phyloP scores from a whole-genome alignment of 2,797 vertebrate genomes.

The Triplophysa yarkandensis region DNA sequence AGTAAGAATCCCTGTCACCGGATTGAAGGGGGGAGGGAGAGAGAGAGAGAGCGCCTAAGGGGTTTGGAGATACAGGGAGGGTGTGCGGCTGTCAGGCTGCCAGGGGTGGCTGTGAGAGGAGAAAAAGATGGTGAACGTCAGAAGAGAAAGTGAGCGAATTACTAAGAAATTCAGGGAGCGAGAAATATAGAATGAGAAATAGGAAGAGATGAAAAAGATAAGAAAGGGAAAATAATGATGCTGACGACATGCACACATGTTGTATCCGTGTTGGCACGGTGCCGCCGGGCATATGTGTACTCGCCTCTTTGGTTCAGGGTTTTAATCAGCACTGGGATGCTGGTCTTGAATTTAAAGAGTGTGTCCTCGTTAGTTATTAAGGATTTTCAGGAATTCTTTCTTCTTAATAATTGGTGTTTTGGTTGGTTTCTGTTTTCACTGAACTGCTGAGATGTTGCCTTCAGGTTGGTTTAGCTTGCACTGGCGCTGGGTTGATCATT shows the following conservation, averaged over 20 bases:
- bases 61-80: slow-evolving; percentile 46
- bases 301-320: not conserved
- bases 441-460: slow-evolving; percentile 13
- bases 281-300: slow-evolving; percentile 29
- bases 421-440: not conserved
- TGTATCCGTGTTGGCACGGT: slow-evolving; percentile 28
- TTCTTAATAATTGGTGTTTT: slow-evolving; percentile 7
- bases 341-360: slow-evolving; percentile 19
- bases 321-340: slow-evolving; percentile 38
- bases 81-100: slow-evolving; percentile 53
- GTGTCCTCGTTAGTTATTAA: slow-evolving; percentile 18
- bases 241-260: not conserved
- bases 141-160: slow-evolving; percentile 50
- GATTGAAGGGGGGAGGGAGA: slow-evolving; percentile 53
- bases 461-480: slow-evolving; percentile 29
- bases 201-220: slow-evolving; percentile 41
- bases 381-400: slow-evolving; percentile 12
- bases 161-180: slow-evolving; percentile 47
- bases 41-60: slow-evolving; percentile 19
- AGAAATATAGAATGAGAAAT: slow-evolving; percentile 23
- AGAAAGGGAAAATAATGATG: slow-evolving; percentile 30
- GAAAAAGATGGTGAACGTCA: slow-evolving; percentile 58
- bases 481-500: not conserved
- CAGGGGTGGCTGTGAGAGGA: slow-evolving; percentile 58
- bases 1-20: slow-evolving; percentile 69